Base-by-base conservation (phyloP, 2,888 invertebrate genomes). In the Mellilla xanthometata region DNA sequence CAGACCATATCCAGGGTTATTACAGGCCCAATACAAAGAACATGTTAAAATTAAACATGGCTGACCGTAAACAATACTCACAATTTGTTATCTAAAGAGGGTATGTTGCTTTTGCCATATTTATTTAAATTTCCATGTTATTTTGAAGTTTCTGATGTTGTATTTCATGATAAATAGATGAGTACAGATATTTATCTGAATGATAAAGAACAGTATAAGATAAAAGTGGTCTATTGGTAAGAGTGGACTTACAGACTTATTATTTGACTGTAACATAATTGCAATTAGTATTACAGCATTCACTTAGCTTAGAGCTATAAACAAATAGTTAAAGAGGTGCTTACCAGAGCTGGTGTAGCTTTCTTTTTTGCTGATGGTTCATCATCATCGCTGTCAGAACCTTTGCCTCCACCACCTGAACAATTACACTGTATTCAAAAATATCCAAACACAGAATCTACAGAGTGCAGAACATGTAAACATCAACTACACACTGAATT, bases 361-460 rank as follows among this genome's bases (percentile, higher is more conserved):
- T 91, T 83, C 74, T 95, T 94, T 82, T 96, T 96, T 27, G 93
- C 92, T 3, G 93, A 92, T 0, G 96, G 96, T 68, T 96, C 95
- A 72, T 96, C 95, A 65, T 96, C 95, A 28, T 96, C 96, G 62
- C 96, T 96, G 68, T 95, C 95, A 0, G 94, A 94, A 49, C 93
- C 94, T 49, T 94, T 94, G 35, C 94, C n/a, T n/a, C n/a, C 91
- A 62, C 92, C 91, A 68, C 92, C 92, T 76, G 91, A 82, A 58
- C 75, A 71, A 62, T 50, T 35, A 19, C 12, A 39, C 38, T 34
- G 7, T 12, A 38, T 36, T 34, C 39, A 50, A 32, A 44, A 26
- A 28, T 9, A 6, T 36, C 23, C 27, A 30, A 40, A 27, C 1
- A n/a, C n/a, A n/a, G n/a, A 33, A 33, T 7, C 9, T 8, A 9